Conservation (phyloP, 2,797 vertebrate species). For the Pelodytes ibericus region DNA sequence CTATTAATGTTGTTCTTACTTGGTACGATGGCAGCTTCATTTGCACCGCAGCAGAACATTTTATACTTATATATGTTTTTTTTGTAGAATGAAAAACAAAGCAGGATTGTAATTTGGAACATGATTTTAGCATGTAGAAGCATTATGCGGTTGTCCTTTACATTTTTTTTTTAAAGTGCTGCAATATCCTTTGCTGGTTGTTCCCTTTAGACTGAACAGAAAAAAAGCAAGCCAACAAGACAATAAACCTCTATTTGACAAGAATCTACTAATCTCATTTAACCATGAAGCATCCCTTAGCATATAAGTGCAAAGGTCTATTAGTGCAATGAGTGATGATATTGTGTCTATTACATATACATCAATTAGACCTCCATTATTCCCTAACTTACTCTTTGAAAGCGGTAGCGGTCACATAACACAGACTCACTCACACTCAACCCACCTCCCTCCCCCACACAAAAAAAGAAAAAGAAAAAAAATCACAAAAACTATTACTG, state of each 20-base stretch:
- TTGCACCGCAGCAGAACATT: too few relatives aligned
- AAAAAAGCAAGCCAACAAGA: neutral
- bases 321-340: constrained; percentile 49
- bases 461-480: neutral
- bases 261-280: neutral
- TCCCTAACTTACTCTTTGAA: neutral
- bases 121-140: too few relatives aligned
- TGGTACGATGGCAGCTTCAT: too few relatives aligned
- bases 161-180: constrained; percentile 9
- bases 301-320: neutral
- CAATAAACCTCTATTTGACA: neutral
- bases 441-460: too few relatives aligned
- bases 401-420: constrained; percentile 7
- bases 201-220: neutral
- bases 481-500: neutral
- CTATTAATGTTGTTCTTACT: too few relatives aligned
- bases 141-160: too few relatives aligned
- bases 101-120: too few relatives aligned
- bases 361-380: neutral
- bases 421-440: neutral
- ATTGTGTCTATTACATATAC: constrained; percentile 31
- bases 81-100: too few relatives aligned
- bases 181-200: neutral
- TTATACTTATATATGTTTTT: too few relatives aligned
- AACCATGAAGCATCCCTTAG: neutral